Conservation (phyloP, 2,888 invertebrate species). For the Syrphus vitripennis region DNA sequence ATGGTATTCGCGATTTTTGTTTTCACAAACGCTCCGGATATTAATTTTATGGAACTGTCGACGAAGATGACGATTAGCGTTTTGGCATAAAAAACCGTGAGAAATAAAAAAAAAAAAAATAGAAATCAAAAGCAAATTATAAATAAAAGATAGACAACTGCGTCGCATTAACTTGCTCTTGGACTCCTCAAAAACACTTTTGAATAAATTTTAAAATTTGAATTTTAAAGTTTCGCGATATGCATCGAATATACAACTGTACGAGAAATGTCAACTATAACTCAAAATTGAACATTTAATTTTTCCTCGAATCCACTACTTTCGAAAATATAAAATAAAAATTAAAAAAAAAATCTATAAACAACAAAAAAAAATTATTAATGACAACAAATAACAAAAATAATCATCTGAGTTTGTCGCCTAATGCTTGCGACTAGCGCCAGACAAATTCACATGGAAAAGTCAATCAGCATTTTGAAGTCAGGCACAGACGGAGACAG, state of each 20-base stretch:
- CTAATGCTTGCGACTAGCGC: slow-evolving; percentile 57
- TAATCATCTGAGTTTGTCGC: slow-evolving; percentile 19
- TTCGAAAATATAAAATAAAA: not conserved
- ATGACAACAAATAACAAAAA: not conserved
- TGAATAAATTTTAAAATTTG: no score
- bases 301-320: not conserved
- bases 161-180: not conserved
- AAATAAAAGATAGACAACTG: not conserved
- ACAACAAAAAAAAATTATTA: not conserved
- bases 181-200: no score
- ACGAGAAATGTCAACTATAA: no score
- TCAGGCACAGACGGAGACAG: slow-evolving; percentile 8
- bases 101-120: slow-evolving; percentile 30
- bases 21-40: slow-evolving; percentile 40
- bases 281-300: no score
- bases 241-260: no score
- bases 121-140: not conserved
- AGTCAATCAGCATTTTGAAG: slow-evolving; percentile 60
- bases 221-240: no score
- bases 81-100: slow-evolving; percentile 55
- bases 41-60: slow-evolving; percentile 30
- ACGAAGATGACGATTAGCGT: slow-evolving; percentile 13
- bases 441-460: slow-evolving; percentile 62
- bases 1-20: slow-evolving; percentile 35
- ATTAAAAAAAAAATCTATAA: not conserved